Evolutionary conservation across 1,140 invertebrate genomes (phyloP), one percentile per base, ranked within the genome.

Genomic region (Choristoneura fumiferana): DNA sequence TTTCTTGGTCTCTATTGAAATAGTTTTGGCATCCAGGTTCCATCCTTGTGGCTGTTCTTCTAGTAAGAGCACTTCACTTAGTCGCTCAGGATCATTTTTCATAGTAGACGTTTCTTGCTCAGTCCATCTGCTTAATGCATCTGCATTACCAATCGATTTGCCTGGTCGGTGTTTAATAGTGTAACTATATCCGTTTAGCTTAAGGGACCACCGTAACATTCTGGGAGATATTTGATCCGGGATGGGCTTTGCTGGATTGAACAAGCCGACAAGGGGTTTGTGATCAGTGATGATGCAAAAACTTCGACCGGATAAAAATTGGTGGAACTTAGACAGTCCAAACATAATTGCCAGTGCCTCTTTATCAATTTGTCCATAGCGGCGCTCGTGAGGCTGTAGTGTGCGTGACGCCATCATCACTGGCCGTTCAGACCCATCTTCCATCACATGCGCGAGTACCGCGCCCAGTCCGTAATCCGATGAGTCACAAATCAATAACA

Each of bases 261-360:
- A 58, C 4, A 57, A 1, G 62, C 64, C 64, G 8, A 74, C 12
- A 6, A 78, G 52, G 2, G 71, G 75, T 39, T 75, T 72, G 36
- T 65, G 67, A 18, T 73, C 75, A 0, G 65, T 78, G 18, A 55
- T 15, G 15, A 55, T 55, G 36, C 35, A 38, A 38, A 55, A 55
- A 22, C 29, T 55, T 10, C 54, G 43, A 8, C 56, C 43, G 34
- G 76, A 71, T 10, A 91, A 60, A 67, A 77, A 91, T 34, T 72
- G 60, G 40, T 68, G 40, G 59, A 87, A 89, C 52, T 85, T 71
- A 58, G 81, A 58, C 8, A 85, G 67, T 4, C 74, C 82, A 61
- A 66, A 81, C 10, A 89, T 61, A 18, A 91, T 68, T 1, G 88
- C 81, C 33, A 91, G 62, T 36, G 69, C 70, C 76, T 91, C 89